A percentile compares a stretch with the other conserved stretches of the same genome.
These are phyloP conservation scores for Pelobates fuscus DNA, from an alignment of 2,113 vertebrate species.

Conservation along the genomic window DNA sequence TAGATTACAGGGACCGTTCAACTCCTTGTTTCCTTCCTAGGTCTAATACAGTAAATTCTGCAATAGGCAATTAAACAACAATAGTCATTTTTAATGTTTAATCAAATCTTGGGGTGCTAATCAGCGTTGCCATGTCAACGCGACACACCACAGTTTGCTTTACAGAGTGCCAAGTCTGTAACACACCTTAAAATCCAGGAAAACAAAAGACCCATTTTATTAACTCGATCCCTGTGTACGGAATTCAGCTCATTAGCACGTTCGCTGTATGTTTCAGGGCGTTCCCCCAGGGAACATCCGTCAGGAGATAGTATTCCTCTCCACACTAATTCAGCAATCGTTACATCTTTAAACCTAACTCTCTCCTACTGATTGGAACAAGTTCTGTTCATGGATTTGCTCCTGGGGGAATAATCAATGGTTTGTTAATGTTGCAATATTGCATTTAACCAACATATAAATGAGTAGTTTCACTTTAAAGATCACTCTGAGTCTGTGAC, in stretches of 20 bases:
- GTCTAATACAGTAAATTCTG: conserved; percentile 15
- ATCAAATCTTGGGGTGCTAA: conserved; percentile 53
- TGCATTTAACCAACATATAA: not conserved
- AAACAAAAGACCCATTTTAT: conserved; percentile 22
- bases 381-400: conserved; percentile 4
- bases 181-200: not conserved
- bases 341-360: conserved; percentile 7
- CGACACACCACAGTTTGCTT: not conserved
- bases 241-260: conserved; percentile 26
- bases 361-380: conserved; percentile 3
- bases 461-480: too few species aligned
- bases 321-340: conserved; percentile 13
- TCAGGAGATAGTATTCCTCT: conserved; percentile 4
- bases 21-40: conserved; percentile 5
- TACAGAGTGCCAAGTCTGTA: not conserved
- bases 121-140: conserved; percentile 48
- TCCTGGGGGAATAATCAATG: conserved; percentile 20
- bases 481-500: too few species aligned
- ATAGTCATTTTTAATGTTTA: conserved; percentile 39
- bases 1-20: conserved; percentile 26
- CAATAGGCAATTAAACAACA: conserved; percentile 47
- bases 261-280: conserved; percentile 20
- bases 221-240: conserved; percentile 31
- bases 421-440: conserved; percentile 10
- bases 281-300: conserved; percentile 6